These are phyloP conservation scores for Toxotes lorentzi DNA, from an alignment of 2,797 vertebrate genomes.

Conservation along the genomic window DNA sequence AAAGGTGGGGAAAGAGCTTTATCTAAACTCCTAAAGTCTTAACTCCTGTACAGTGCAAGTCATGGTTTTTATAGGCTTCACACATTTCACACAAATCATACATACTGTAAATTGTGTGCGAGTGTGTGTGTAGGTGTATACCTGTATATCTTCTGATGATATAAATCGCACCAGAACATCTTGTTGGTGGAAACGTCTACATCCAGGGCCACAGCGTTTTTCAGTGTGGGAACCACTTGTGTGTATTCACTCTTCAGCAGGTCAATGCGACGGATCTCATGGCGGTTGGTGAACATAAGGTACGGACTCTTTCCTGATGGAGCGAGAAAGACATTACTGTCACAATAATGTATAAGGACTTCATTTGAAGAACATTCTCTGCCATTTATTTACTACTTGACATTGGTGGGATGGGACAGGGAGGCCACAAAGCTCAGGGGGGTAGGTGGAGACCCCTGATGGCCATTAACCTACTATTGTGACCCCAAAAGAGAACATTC, in stretches of 20 bases:
- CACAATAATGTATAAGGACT: neutral
- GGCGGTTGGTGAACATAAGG: slow-evolving; percentile 97
- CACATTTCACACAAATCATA: neutral
- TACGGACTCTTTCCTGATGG: slow-evolving; percentile 91
- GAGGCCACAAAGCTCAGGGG: slow-evolving; percentile 1
- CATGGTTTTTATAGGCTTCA: neutral
- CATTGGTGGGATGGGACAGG: neutral
- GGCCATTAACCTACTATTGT: slow-evolving; percentile 5
- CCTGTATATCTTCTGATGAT: slow-evolving; percentile 97
- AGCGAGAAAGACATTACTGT: slow-evolving; percentile 4
- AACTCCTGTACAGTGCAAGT: neutral
- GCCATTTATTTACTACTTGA: slow-evolving; percentile 27
- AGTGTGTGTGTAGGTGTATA: slow-evolving; percentile 60
- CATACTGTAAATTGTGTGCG: neutral
- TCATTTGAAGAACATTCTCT: neutral
- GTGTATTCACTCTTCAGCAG: slow-evolving; percentile 93
- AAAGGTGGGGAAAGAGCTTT: slow-evolving; percentile 6
- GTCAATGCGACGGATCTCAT: slow-evolving; percentile 95
- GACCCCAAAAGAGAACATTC: neutral
- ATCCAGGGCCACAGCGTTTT: slow-evolving; percentile 96
- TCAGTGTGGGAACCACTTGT: slow-evolving; percentile 94
- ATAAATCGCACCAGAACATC: slow-evolving; percentile 99
- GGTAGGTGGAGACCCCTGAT: neutral
- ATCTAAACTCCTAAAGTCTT: slow-evolving; percentile 39
- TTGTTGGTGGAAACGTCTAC: slow-evolving; percentile 95